phyloP scores from a whole-genome alignment of 2,113 vertebrate genomes.

The Alouatta palliata region DNA sequence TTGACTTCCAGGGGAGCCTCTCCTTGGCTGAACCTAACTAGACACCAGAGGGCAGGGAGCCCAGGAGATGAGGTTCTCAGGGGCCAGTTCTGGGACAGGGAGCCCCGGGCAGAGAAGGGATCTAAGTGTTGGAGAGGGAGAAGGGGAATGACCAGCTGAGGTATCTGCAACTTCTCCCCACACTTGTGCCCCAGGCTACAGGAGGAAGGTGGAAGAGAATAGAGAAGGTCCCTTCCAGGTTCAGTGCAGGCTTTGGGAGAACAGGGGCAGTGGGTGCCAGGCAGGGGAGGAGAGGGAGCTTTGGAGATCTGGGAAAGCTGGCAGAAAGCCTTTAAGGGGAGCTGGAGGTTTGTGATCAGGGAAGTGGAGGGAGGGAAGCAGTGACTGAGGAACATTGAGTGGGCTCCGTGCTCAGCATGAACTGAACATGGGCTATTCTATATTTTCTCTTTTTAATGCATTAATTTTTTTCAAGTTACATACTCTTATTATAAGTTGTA shows the following conservation, averaged over 20 bases:
- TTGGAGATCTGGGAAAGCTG: background rate
- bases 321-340: too few relatives aligned
- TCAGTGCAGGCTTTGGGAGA: background rate
- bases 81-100: background rate
- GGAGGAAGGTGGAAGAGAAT: background rate
- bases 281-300: background rate
- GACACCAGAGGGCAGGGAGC: background rate
- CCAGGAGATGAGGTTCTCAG: background rate
- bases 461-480: fast-evolving
- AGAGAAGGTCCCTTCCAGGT: background rate
- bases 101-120: background rate
- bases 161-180: background rate
- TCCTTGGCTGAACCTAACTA: too few relatives aligned
- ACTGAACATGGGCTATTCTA: too few relatives aligned
- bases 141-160: background rate
- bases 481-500: background rate
- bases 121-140: background rate
- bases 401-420: background rate
- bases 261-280: background rate
- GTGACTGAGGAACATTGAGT: background rate
- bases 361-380: too few relatives aligned
- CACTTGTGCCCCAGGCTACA: background rate
- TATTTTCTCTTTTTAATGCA: background rate
- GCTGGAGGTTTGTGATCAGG: background rate
- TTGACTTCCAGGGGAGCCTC: background rate